These are phyloP conservation scores for Perizoma flavofasciatum DNA, from an alignment of 2,888 invertebrate species.

Conservation along the genomic window DNA sequence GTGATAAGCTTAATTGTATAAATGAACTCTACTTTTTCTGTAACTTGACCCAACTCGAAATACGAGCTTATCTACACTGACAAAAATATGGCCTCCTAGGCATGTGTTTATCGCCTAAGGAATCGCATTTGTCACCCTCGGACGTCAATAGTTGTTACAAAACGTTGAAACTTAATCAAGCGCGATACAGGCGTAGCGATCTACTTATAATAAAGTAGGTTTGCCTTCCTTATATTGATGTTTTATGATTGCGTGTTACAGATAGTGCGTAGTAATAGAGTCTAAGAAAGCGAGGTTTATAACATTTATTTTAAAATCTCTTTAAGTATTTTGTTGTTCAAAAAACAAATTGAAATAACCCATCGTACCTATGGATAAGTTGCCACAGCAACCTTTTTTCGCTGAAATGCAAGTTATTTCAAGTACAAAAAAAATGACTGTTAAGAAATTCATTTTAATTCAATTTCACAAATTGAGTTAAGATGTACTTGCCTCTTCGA, in stretches of 20 bases:
- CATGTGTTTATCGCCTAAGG: neutral
- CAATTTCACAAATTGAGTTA: conserved; percentile 18
- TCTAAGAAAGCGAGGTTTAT: no score
- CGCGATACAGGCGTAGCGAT: neutral
- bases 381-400: conserved; percentile 76
- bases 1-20: no score
- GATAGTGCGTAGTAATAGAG: neutral
- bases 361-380: conserved; percentile 71
- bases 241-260: neutral
- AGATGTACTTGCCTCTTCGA: conserved; percentile 74
- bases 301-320: no score
- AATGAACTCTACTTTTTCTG: no score
- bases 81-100: neutral
- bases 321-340: no score
- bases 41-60: no score
- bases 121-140: neutral
- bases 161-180: neutral
- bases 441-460: conserved; percentile 2
- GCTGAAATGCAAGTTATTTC: conserved; percentile 62
- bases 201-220: conserved; percentile 10
- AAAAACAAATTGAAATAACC: neutral
- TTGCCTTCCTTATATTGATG: neutral
- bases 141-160: neutral
- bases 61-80: no score
- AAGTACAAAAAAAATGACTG: conserved; percentile 9